phyloP scores from a whole-genome alignment of 2,888 invertebrate species.

The Heliconius aoede region DNA sequence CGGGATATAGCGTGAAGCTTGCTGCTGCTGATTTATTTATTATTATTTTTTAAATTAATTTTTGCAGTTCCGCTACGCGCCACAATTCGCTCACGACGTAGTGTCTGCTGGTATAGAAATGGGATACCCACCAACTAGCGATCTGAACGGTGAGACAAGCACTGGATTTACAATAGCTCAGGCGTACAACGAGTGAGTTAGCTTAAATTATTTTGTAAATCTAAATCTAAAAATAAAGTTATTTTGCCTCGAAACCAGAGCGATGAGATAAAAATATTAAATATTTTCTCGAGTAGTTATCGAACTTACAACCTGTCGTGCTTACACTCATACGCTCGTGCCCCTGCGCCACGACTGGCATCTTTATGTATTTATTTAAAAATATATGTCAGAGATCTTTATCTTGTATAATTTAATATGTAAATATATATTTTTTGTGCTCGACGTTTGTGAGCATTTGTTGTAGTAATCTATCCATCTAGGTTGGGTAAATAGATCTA shows the following conservation, averaged over 20 bases:
- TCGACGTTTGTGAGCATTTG: not conserved
- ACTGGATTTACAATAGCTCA: conserved; percentile 87
- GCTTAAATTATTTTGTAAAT: too few relatives aligned
- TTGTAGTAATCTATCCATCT: too few relatives aligned
- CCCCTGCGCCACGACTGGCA: too few relatives aligned
- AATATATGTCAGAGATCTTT: not conserved
- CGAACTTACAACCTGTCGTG: too few relatives aligned
- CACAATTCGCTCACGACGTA: conserved; percentile 85
- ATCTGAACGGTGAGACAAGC: conserved; percentile 85
- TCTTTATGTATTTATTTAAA: not conserved
- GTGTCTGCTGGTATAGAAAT: conserved; percentile 85
- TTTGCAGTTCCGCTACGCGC: conserved; percentile 85
- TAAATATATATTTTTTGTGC: not conserved
- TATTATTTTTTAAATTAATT: not conserved
- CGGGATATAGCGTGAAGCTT: too few relatives aligned
- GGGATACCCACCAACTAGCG: conserved; percentile 85
- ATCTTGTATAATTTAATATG: not conserved
- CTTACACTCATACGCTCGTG: too few relatives aligned
- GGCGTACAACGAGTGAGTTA: conserved; percentile 82
- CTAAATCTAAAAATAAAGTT: too few relatives aligned
- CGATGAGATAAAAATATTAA: too few relatives aligned
- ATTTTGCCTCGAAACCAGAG: too few relatives aligned
- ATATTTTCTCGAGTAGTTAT: too few relatives aligned
- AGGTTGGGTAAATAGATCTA: too few relatives aligned
- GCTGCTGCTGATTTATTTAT: too few relatives aligned